These are phyloP conservation scores for Watsonalla binaria DNA, from an alignment of 2,888 invertebrate genomes.

Conservation along the genomic window DNA sequence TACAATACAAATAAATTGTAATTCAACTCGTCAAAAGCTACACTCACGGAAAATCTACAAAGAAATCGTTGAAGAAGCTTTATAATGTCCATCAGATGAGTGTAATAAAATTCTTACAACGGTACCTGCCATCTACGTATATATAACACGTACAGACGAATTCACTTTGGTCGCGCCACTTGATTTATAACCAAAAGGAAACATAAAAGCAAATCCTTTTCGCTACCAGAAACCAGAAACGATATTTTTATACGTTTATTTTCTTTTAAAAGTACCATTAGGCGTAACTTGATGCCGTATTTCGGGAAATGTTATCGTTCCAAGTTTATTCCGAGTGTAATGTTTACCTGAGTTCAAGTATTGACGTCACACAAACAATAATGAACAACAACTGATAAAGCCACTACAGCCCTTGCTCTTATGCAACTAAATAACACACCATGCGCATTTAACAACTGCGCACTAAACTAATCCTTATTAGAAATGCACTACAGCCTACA, in stretches of 20 bases:
- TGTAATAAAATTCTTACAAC: no score
- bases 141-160: background rate
- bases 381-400: constrained; percentile 51
- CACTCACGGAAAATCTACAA: no score
- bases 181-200: background rate
- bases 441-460: constrained; percentile 45
- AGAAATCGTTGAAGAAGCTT: no score
- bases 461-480: constrained; percentile 28
- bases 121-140: no score
- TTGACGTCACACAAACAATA: constrained; percentile 42
- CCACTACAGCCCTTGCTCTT: constrained; percentile 59
- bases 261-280: background rate
- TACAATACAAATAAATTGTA: no score
- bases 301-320: constrained; percentile 2
- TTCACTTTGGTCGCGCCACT: background rate
- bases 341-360: constrained; percentile 11
- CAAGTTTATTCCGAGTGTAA: background rate
- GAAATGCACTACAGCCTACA: constrained; percentile 23
- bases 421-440: constrained; percentile 62
- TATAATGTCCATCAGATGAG: no score
- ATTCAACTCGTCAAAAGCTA: no score
- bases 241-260: constrained; percentile 2
- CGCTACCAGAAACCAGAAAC: background rate
- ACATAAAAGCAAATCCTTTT: background rate
- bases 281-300: background rate